phyloP scores from a whole-genome alignment of 2,888 invertebrate species.

The Monochamus alternatus region DNA sequence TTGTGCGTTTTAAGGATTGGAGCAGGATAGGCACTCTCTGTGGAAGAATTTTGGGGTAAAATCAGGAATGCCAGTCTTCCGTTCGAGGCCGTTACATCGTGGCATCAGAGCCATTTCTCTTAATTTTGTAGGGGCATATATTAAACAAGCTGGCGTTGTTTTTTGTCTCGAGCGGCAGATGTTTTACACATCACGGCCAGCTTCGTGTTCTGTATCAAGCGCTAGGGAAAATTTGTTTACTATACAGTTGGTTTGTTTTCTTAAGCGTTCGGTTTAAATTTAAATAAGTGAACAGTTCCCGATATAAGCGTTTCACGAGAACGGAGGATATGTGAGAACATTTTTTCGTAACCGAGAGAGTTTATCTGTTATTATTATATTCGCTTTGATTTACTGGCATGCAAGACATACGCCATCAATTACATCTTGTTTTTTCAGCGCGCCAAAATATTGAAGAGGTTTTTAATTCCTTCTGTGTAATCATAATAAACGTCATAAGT shows the following conservation, averaged over 20 bases:
- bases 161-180: conserved; percentile 43
- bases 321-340: not conserved
- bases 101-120: conserved; percentile 46
- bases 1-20: no score
- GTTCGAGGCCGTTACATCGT: conserved; percentile 39
- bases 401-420: no score
- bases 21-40: not conserved
- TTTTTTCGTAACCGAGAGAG: not conserved
- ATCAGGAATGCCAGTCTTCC: conserved; percentile 28
- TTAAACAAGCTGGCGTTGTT: conserved; percentile 42
- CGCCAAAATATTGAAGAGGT: no score
- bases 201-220: conserved; percentile 28
- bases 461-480: no score
- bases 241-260: conserved; percentile 20
- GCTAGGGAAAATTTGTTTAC: conserved; percentile 17
- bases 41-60: conserved; percentile 24
- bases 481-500: no score
- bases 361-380: no score
- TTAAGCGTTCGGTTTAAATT: conserved; percentile 21
- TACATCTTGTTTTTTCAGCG: no score
- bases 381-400: no score
- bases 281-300: not conserved
- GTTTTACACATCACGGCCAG: conserved; percentile 38
- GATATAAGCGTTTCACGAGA: not conserved
- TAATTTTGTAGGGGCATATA: conserved; percentile 35